Base-by-base conservation (phyloP, 2,113 vertebrate genomes). In the Halichoeres trimaculatus region DNA sequence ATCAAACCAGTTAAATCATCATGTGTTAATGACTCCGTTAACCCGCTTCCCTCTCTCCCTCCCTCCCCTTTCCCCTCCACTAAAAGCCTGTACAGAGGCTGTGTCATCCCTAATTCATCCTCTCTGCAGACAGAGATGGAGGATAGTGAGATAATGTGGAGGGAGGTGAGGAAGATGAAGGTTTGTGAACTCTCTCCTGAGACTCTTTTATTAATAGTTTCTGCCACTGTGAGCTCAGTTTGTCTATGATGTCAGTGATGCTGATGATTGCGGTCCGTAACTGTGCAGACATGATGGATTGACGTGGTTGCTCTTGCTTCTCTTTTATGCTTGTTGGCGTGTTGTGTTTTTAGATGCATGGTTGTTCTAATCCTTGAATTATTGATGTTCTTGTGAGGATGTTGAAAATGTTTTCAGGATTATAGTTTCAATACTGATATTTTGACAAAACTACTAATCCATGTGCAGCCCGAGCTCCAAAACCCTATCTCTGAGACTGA, bases 1-100 rank as follows among this genome's bases (percentile, higher is more conserved):
- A 91, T 92, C 89, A 88, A 84, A 90, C 77, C 76, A 52, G 80
- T 89, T 88, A 89, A 86, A 90, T 84, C 83, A 88, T 88, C 87
- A 82, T 43, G 76, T 81, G 90, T 85, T 92, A 82, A 90, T 91
- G 88, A 89, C 64, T 87, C 81, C 17, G 75, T 92, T 85, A 89
- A 87, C 77, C 79, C 52, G 30, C 74, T 75, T 68, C 73, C 40
- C 69, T 76, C 58, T 59, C 40, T 47, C 45, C 48, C 40, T 36
- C 55, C 59, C 57, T 56, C 43, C 68, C 59, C 55, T 83, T 74
- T 79, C 54, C 74, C 64, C 75, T 70, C 77, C 71, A 52, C 84
- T 84, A 88, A 89, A 88, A 89, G 86, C 81, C 80, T 22, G 55
- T 36, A 63, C 79, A 78, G 76, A 77, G 62, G 75, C 82, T 85